Evolutionary conservation across 2,888 invertebrate genomes (phyloP).

Genomic region (Notocelia uddmanniana): DNA sequence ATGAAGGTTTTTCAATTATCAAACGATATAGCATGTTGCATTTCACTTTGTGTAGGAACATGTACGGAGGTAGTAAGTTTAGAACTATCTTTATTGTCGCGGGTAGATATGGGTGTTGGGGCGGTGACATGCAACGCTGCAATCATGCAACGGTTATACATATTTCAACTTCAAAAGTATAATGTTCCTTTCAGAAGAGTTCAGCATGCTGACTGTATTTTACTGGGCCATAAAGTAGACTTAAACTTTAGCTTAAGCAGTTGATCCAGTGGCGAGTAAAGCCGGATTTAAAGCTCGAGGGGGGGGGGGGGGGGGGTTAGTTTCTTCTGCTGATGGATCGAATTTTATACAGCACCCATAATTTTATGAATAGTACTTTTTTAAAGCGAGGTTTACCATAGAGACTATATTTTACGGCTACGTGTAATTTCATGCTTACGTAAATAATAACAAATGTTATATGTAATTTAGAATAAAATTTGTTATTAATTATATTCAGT

Average conservation of each 20-base stretch:
- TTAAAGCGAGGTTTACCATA: not conserved
- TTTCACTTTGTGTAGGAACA: slow-evolving; percentile 16
- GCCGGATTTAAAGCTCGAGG: slow-evolving; percentile 21
- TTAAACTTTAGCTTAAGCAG: slow-evolving; percentile 34
- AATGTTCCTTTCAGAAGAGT: slow-evolving; percentile 39
- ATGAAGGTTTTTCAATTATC: not conserved
- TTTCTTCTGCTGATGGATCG: slow-evolving; percentile 19
- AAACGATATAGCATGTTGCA: slow-evolving; percentile 18
- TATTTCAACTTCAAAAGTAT: slow-evolving; percentile 57
- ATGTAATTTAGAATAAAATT: no score
- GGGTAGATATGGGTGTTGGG: slow-evolving; percentile 58
- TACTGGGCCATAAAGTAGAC: slow-evolving; percentile 37
- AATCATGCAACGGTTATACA: slow-evolving; percentile 67
- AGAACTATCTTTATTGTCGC: slow-evolving; percentile 51
- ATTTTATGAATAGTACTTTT: not conserved
- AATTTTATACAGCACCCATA: not conserved
- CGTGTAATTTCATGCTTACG: no score
- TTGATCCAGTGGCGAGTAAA: slow-evolving; percentile 37
- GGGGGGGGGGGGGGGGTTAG: no score
- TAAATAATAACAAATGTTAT: no score
- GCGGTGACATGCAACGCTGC: slow-evolving; percentile 71
- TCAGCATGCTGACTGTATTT: slow-evolving; percentile 15
- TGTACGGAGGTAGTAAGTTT: slow-evolving; percentile 41
- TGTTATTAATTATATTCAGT: no score
- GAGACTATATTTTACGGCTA: no score